Evolutionary conservation across 2,888 invertebrate species (phyloP).

Genomic region (Trisateles emortualis): DNA sequence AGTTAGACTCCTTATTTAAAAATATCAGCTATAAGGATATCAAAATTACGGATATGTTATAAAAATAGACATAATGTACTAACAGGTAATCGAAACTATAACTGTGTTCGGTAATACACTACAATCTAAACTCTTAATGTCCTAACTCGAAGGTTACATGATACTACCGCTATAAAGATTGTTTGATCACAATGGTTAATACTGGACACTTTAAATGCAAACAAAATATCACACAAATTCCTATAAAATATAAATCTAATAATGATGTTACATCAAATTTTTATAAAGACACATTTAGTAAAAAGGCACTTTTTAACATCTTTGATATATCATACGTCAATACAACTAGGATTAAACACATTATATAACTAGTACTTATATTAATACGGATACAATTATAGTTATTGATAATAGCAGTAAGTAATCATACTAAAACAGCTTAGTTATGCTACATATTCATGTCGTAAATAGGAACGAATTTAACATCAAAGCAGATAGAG

Average conservation of each 20-base stretch:
- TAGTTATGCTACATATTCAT: neutral
- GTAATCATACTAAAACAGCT: neutral
- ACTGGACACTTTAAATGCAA: slow-evolving; percentile 67
- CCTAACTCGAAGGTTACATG: slow-evolving; percentile 20
- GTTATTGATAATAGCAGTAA: neutral
- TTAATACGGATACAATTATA: neutral
- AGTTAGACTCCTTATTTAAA: slow-evolving; percentile 8
- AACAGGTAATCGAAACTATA: slow-evolving; percentile 17
- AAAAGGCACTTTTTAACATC: slow-evolving; percentile 50
- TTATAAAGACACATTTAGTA: slow-evolving; percentile 46
- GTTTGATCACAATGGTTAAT: slow-evolving; percentile 63
- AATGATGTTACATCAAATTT: slow-evolving; percentile 31
- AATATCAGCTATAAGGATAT: slow-evolving; percentile 28
- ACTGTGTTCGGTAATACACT: slow-evolving; percentile 5
- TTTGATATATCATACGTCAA: slow-evolving; percentile 10
- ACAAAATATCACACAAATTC: slow-evolving; percentile 63
- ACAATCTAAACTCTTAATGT: slow-evolving; percentile 13
- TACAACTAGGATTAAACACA: slow-evolving; percentile 12
- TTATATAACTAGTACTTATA: neutral
- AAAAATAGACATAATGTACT: slow-evolving; percentile 36
- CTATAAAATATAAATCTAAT: slow-evolving; percentile 22
- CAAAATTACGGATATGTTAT: slow-evolving; percentile 39
- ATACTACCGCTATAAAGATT: slow-evolving; percentile 26
- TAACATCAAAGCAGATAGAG: slow-evolving; percentile 7
- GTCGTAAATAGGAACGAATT: slow-evolving; percentile 24